phyloP scores from a whole-genome alignment of 1,140 invertebrate species.

The Drosophila auraria region DNA sequence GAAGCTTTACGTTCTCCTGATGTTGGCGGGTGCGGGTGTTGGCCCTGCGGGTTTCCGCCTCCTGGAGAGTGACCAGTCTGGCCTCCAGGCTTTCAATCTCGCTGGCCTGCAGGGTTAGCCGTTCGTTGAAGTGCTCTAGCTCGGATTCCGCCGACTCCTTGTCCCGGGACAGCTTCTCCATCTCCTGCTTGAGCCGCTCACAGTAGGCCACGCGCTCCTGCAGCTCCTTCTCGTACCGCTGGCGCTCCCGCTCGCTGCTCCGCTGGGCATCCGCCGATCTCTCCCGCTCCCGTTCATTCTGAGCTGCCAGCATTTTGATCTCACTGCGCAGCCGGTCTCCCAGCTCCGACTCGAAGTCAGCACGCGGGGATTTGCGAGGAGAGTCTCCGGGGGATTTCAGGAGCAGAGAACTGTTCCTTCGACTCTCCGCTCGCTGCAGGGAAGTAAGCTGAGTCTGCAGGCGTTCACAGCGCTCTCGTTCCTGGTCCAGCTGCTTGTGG shows the following conservation, averaged over 20 bases:
- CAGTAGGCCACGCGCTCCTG: constrained; percentile 86
- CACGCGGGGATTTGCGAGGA: constrained; percentile 71
- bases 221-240: constrained; percentile 86
- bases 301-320: constrained; percentile 85
- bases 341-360: constrained; percentile 85
- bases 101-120: constrained; percentile 70
- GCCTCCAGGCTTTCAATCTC: constrained; percentile 81
- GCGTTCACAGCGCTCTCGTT: constrained; percentile 86
- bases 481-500: constrained; percentile 87
- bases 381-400: constrained; percentile 77
- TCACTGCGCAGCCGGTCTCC: constrained; percentile 86
- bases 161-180: constrained; percentile 77
- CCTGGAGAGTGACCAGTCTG: constrained; percentile 73
- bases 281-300: constrained; percentile 86
- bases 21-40: constrained; percentile 73
- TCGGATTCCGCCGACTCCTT: constrained; percentile 77
- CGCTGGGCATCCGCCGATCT: constrained; percentile 85
- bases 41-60: constrained; percentile 72
- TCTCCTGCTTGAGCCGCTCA: constrained; percentile 85
- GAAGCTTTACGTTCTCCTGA: constrained; percentile 68
- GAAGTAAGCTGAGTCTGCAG: constrained; percentile 84
- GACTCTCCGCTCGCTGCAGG: constrained; percentile 73
- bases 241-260: constrained; percentile 85
- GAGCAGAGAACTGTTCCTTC: constrained; percentile 68
- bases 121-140: constrained; percentile 80